Percentiles rank a stretch among this genome's conserved stretches.
phyloP scores from a whole-genome alignment of 2,888 invertebrate genomes.

The Watsonalla binaria region DNA sequence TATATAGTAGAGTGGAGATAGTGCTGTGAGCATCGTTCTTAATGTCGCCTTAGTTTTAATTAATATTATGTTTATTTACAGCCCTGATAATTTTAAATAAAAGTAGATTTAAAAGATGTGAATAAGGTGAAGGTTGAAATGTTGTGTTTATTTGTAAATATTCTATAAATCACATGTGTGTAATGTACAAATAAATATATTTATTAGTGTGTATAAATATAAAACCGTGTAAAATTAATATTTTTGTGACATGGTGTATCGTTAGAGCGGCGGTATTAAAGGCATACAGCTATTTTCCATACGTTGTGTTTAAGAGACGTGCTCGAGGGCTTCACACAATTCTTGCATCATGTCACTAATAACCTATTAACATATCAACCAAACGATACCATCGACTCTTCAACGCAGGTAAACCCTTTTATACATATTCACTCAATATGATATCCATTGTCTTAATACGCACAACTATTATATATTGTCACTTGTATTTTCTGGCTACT shows the following conservation, averaged over 20 bases:
- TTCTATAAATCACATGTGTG: slow-evolving; percentile 53
- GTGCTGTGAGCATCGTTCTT: slow-evolving; percentile 5
- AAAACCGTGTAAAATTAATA: slow-evolving; percentile 63
- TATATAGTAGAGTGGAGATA: neutral
- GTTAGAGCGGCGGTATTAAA: slow-evolving; percentile 44
- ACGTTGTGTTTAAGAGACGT: slow-evolving; percentile 44
- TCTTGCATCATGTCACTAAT: slow-evolving; percentile 65
- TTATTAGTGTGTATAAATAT: slow-evolving; percentile 59
- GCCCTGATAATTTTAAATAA: slow-evolving; percentile 54
- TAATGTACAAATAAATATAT: slow-evolving; percentile 74
- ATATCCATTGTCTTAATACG: slow-evolving; percentile 29
- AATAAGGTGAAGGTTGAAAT: slow-evolving; percentile 58
- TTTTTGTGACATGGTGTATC: slow-evolving; percentile 75
- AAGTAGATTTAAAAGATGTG: slow-evolving; percentile 41
- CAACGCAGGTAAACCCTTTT: slow-evolving; percentile 36
- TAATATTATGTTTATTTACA: slow-evolving; percentile 52
- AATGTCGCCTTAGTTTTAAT: slow-evolving; percentile 33
- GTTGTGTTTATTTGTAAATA: slow-evolving; percentile 72
- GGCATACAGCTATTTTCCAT: slow-evolving; percentile 56
- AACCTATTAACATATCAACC: slow-evolving; percentile 61
- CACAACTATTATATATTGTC: slow-evolving; percentile 39
- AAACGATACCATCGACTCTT: slow-evolving; percentile 34
- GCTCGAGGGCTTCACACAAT: slow-evolving; percentile 62
- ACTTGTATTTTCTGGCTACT: slow-evolving; percentile 23
- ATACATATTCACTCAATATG: slow-evolving; percentile 16